phyloP scores from a whole-genome alignment of 2,113 vertebrate species.

The Eurypyga helias region DNA sequence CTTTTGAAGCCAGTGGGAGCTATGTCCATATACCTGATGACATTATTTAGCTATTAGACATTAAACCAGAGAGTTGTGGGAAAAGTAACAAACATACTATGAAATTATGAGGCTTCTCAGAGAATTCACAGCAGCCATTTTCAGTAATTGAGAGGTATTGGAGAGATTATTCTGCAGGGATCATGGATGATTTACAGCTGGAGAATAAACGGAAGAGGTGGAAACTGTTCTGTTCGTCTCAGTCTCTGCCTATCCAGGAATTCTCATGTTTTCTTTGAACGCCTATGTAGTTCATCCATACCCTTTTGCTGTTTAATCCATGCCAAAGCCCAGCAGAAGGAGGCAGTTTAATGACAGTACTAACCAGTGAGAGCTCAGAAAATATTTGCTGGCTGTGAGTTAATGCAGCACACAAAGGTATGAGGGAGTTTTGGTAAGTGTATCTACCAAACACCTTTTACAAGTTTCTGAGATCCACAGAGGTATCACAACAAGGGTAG shows the following conservation, averaged over 20 bases:
- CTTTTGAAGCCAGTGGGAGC: neutral
- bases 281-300: accelerated
- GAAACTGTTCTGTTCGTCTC: neutral
- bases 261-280: neutral
- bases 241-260: neutral
- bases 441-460: neutral
- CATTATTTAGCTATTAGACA: neutral
- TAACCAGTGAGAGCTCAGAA: accelerated
- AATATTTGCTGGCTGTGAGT: neutral
- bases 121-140: neutral
- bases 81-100: neutral
- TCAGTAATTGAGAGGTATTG: neutral
- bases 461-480: neutral
- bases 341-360: neutral
- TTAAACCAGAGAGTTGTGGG: neutral
- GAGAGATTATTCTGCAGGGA: neutral
- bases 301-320: neutral
- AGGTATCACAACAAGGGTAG: neutral
- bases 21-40: neutral
- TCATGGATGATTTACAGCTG: neutral
- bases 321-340: neutral
- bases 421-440: neutral
- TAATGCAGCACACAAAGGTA: neutral
- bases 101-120: neutral
- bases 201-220: neutral